A percentile compares a stretch with the other conserved stretches of the same genome.
These are phyloP conservation scores for Conopomorpha cramerella DNA, from an alignment of 1,140 invertebrate species.

Conservation along the genomic window DNA sequence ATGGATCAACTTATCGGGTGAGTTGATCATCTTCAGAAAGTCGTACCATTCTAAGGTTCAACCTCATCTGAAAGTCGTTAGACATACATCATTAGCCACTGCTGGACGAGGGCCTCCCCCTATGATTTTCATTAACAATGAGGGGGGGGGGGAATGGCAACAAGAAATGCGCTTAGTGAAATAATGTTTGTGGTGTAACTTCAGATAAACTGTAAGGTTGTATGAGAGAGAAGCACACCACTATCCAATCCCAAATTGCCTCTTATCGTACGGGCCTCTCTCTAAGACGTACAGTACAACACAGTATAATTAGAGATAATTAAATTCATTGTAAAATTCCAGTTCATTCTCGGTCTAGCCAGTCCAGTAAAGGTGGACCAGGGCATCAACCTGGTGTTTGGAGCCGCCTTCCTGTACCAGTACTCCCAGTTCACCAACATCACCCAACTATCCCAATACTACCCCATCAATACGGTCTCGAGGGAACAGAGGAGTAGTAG, in stretches of 20 bases:
- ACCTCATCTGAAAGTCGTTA: too few species aligned
- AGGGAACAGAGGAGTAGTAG: constrained; percentile 37
- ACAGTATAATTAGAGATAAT: constrained; percentile 4
- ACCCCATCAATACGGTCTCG: constrained; percentile 33
- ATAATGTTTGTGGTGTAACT: too few species aligned
- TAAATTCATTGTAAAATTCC: constrained; percentile 10
- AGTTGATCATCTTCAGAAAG: background rate
- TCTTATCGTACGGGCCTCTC: too few species aligned
- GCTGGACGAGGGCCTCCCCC: too few species aligned
- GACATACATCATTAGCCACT: too few species aligned
- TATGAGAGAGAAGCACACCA: too few species aligned
- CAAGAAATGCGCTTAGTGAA: background rate
- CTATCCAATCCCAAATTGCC: too few species aligned
- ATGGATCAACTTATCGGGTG: constrained; percentile 51
- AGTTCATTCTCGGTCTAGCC: constrained; percentile 42
- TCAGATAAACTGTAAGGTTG: too few species aligned
- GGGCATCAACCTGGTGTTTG: constrained; percentile 31
- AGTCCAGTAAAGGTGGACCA: constrained; percentile 30
- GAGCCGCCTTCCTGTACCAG: constrained; percentile 48
- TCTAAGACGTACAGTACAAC: too few species aligned
- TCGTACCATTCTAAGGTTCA: too few species aligned
- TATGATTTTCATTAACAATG: constrained; percentile 1
- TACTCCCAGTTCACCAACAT: constrained; percentile 37
- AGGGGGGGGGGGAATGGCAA: background rate
- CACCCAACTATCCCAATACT: constrained; percentile 35